phyloP scores from a whole-genome alignment of 2,797 vertebrate species.

The Thamnophis elegans region DNA sequence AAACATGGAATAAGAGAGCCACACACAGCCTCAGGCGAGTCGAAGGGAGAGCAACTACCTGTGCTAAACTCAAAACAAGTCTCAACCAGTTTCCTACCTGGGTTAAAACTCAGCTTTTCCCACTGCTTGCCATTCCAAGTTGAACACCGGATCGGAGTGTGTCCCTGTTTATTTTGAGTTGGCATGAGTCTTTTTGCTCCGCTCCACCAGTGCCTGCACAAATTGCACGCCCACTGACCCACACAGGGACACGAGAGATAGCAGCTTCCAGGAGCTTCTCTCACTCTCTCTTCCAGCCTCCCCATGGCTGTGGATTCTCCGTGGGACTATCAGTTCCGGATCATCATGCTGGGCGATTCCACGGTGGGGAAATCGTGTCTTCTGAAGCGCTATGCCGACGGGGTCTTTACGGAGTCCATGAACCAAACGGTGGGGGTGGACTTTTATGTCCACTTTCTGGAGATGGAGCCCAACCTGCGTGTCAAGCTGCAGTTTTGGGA shows the following conservation, averaged over 20 bases:
- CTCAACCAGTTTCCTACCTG: background rate
- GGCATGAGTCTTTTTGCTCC: background rate
- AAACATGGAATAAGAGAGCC: conserved; percentile 2
- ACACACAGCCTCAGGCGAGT: background rate
- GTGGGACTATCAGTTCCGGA: conserved; percentile 88
- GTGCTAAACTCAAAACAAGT: background rate
- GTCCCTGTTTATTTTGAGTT: background rate
- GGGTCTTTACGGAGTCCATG: conserved; percentile 76
- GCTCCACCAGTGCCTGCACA: accelerated
- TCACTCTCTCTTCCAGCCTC: background rate
- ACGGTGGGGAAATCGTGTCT: conserved; percentile 87
- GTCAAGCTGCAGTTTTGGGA: conserved; percentile 90
- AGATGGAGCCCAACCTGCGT: conserved; percentile 78
- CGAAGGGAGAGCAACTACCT: background rate
- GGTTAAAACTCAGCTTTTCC: background rate
- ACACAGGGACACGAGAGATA: background rate
- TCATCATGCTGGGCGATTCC: conserved; percentile 87
- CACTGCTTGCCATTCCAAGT: background rate
- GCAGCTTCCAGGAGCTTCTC: conserved; percentile 30
- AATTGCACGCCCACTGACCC: background rate
- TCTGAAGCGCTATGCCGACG: conserved; percentile 81
- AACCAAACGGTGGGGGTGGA: conserved; percentile 85
- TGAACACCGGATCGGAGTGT: accelerated
- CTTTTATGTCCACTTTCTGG: conserved; percentile 84
- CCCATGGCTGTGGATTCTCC: conserved; percentile 68